Conservation (phyloP, 2,797 vertebrate species). For the Galago senegalensis region DNA sequence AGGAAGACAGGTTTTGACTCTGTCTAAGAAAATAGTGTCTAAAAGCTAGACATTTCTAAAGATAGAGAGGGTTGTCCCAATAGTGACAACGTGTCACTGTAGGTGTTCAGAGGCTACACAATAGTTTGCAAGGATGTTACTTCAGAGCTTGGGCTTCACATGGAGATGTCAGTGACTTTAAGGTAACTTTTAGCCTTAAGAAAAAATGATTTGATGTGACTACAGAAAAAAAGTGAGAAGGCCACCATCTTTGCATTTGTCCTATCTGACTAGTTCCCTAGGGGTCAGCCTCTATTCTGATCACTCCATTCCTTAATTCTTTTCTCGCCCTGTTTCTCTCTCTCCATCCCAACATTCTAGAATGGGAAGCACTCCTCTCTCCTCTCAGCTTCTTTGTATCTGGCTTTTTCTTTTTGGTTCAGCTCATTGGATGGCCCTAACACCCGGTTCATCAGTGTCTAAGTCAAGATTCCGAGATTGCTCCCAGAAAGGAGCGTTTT, state of each 20-base stretch:
- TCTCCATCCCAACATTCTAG: background rate
- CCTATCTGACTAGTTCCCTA: background rate
- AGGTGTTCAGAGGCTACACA: background rate
- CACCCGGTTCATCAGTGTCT: background rate
- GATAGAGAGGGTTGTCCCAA: background rate
- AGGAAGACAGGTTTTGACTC: background rate
- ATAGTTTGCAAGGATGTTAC: background rate
- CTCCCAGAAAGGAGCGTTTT: background rate
- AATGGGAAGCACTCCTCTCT: background rate
- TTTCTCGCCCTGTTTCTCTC: background rate
- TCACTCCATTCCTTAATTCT: background rate
- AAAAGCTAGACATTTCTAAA: constrained; percentile 29
- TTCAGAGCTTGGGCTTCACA: background rate
- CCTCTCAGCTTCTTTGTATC: background rate
- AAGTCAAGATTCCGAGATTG: background rate
- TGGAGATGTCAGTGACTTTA: background rate
- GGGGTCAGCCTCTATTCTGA: background rate
- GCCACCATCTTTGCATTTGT: background rate
- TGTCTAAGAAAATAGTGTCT: background rate
- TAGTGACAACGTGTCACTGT: background rate
- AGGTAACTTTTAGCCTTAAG: background rate
- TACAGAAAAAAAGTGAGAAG: background rate
- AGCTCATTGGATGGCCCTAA: background rate
- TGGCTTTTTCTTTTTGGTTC: background rate
- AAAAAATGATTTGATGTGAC: background rate